Base-by-base conservation (phyloP, 2,113 vertebrate genomes). In the Micromys minutus region DNA sequence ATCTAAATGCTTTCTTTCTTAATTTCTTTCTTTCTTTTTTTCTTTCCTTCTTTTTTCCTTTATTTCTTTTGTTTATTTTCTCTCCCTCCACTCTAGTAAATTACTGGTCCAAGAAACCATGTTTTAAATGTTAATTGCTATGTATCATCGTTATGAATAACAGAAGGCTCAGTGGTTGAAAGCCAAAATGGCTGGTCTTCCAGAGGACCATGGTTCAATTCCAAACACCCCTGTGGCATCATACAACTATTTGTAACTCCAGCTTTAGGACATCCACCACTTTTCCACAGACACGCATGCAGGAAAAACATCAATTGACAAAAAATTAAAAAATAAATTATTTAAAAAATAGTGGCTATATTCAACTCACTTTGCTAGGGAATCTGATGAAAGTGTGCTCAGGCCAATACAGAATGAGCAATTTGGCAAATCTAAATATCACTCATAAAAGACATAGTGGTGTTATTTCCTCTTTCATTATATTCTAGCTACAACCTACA, bases 41-140 rank as follows among this genome's bases (percentile, higher is more conserved):
- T n/a, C n/a, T n/a, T n/a, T n/a, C 83, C 29, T 63, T 61, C 59
- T 61, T 63, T 63, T 9, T 63, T 63, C 29, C 61, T 63, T 63
- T 63, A 24, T 63, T 63, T 63, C 24, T 29, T 63, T 63, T 24
- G 24, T 63, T 50, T 50, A 5, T 16, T 65, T 29, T 26, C 61
- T 63, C 11, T 29, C 63, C 26, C 7, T 65, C n/a, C n/a, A n/a
- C 63, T 65, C 31, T 65, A 12, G 10, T 31, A 31, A 65, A 31
- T 83, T 79, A 13, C 3, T 69, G 15, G 36, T 47, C 11, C 15
- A 36, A 52, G 3, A 12, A 74, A n/a, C 8, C 0, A 24, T 77
- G 7, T 86, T 95, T 96, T 71, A 13, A 90, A 61, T 57, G 31
- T 59, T 12, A 91, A 89, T 59, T 67, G 12, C 22, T 94, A 21